These are phyloP conservation scores for Lasioglossum villosulum DNA, from an alignment of 2,888 invertebrate genomes.

Conservation along the genomic window DNA sequence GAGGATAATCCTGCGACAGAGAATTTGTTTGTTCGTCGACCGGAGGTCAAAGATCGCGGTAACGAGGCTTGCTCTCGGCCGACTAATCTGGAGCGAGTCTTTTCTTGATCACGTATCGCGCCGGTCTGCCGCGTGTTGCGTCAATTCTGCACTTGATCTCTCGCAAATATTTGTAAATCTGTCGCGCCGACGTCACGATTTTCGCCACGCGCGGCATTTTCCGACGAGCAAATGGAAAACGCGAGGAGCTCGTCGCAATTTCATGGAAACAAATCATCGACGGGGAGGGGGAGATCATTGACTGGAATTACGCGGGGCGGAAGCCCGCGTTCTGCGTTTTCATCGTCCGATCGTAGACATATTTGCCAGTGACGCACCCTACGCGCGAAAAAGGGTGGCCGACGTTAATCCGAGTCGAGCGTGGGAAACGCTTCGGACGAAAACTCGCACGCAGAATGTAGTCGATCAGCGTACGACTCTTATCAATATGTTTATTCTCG, in stretches of 20 bases:
- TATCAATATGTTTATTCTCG: not conserved
- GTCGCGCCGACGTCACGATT: not conserved
- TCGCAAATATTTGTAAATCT: conserved; percentile 65
- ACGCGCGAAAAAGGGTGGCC: conserved; percentile 17
- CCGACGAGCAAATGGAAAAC: not conserved
- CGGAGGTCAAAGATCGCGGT: conserved; percentile 34
- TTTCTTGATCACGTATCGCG: conserved; percentile 59
- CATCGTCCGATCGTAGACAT: not conserved
- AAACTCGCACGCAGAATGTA: not conserved
- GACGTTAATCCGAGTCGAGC: conserved; percentile 69
- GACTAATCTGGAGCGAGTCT: conserved; percentile 29
- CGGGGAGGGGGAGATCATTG: not conserved
- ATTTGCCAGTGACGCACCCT: not conserved
- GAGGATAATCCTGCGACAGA: not conserved
- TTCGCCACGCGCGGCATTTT: conserved; percentile 17
- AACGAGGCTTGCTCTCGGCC: conserved; percentile 7
- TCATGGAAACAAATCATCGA: not conserved
- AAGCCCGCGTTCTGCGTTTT: not conserved
- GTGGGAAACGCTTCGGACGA: conserved; percentile 68
- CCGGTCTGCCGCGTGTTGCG: conserved; percentile 14
- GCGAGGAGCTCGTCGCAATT: not conserved
- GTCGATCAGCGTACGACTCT: not conserved
- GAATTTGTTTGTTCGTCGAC: conserved; percentile 25
- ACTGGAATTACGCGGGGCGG: not conserved
- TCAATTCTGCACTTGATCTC: conserved; percentile 24